phyloP scores from a whole-genome alignment of 1,140 invertebrate species.

The Megalopta genalis region DNA sequence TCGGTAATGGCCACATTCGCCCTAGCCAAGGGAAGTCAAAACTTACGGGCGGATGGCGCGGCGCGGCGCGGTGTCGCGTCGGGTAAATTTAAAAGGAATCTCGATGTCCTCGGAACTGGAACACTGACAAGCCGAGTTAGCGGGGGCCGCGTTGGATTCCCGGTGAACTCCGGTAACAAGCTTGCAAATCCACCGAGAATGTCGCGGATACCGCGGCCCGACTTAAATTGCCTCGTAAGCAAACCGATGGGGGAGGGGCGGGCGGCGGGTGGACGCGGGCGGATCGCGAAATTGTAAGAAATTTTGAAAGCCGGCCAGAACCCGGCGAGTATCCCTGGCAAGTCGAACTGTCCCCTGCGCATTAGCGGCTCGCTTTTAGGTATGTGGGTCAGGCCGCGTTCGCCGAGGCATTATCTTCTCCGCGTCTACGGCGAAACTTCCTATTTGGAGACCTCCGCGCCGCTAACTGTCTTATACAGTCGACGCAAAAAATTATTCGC shows the following conservation, averaged over 20 bases:
- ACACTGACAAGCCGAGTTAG: constrained; percentile 21
- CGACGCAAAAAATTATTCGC: neutral
- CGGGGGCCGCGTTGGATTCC: neutral
- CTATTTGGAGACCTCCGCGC: neutral
- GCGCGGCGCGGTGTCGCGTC: neutral
- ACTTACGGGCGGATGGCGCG: too few species aligned
- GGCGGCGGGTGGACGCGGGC: neutral
- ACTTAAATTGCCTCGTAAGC: constrained; percentile 38
- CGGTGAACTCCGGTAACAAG: constrained; percentile 25
- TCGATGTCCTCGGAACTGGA: constrained; percentile 1
- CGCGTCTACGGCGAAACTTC: neutral
- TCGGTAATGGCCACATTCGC: too few species aligned
- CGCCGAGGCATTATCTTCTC: neutral
- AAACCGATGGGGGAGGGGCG: neutral
- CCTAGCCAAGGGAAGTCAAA: too few species aligned
- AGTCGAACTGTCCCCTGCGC: neutral
- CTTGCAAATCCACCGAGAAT: constrained; percentile 43
- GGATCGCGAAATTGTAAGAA: constrained; percentile 17
- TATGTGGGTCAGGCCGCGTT: neutral
- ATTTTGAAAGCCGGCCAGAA: constrained; percentile 34
- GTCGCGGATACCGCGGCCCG: constrained; percentile 16
- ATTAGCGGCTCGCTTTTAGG: neutral
- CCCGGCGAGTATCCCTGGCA: neutral
- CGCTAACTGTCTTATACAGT: neutral
- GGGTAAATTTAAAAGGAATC: constrained; percentile 28